Conservation (phyloP, 2,888 invertebrate species). For the Anarsia innoxiella region DNA sequence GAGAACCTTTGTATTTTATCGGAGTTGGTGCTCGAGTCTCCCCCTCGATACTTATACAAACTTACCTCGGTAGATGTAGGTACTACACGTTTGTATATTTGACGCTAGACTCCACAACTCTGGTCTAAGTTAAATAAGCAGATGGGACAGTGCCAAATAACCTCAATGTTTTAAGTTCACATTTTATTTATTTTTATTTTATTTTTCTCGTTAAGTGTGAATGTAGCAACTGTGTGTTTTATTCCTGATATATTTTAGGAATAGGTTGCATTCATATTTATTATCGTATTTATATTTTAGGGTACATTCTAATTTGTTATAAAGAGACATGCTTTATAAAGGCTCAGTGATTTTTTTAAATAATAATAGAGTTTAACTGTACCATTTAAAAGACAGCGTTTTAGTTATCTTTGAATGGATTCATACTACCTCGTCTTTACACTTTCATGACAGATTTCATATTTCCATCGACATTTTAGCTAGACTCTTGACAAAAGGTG, state of each 20-base stretch:
- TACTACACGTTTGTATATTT: slow-evolving; percentile 7
- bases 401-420: slow-evolving; percentile 56
- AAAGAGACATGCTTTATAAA: slow-evolving; percentile 55
- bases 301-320: slow-evolving; percentile 57
- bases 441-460: slow-evolving; percentile 15
- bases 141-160: slow-evolving; percentile 75
- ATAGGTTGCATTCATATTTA: slow-evolving; percentile 73
- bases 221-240: slow-evolving; percentile 71
- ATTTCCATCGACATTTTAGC: no score
- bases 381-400: slow-evolving; percentile 55
- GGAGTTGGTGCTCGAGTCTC: slow-evolving; percentile 38
- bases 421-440: slow-evolving; percentile 23
- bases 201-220: slow-evolving; percentile 61
- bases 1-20: slow-evolving; percentile 55
- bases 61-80: no score
- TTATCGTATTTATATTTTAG: slow-evolving; percentile 69
- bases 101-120: slow-evolving; percentile 31
- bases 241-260: slow-evolving; percentile 77
- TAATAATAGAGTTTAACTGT: slow-evolving; percentile 37
- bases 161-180: slow-evolving; percentile 60
- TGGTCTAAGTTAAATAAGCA: slow-evolving; percentile 40
- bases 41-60: no score
- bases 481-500: no score
- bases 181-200: slow-evolving; percentile 51
- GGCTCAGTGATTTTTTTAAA: slow-evolving; percentile 64